Percentiles rank a stretch among this genome's conserved stretches.
Conservation (phyloP, 2,888 invertebrate genomes). For the Volucella inanis region DNA sequence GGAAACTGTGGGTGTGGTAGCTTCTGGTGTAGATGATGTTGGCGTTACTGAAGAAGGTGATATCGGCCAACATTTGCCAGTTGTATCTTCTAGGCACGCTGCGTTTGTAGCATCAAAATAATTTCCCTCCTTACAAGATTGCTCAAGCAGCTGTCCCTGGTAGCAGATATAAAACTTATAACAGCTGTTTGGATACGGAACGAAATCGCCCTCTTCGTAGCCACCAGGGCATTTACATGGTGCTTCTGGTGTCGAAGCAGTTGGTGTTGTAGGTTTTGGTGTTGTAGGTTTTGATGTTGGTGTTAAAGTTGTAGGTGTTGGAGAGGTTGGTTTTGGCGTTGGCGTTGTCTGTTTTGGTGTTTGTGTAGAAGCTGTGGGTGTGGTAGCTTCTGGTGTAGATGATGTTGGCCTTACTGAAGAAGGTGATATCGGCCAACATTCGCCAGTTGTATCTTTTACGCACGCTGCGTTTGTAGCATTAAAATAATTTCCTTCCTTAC, state of each 20-base stretch:
- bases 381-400: neutral
- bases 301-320: neutral
- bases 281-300: neutral
- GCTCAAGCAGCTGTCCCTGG: constrained; percentile 75
- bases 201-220: constrained; percentile 75
- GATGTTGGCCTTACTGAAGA: neutral
- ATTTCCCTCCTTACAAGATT: constrained; percentile 77
- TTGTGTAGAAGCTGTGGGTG: too few relatives aligned
- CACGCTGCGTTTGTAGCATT: constrained; percentile 24
- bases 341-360: too few relatives aligned
- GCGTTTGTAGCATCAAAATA: constrained; percentile 69
- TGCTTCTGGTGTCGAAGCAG: neutral
- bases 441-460: neutral
- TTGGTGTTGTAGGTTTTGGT: neutral
- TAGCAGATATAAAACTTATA: constrained; percentile 77
- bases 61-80: constrained; percentile 23
- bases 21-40: neutral
- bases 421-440: neutral
- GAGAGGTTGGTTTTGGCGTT: neutral
- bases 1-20: too few relatives aligned
- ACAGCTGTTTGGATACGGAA: constrained; percentile 77
- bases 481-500: constrained; percentile 78
- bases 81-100: neutral
- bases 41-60: neutral
- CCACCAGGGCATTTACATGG: constrained; percentile 76